Evolutionary conservation across 2,888 invertebrate genomes (phyloP).

Genomic region (Harmothoe impar): DNA sequence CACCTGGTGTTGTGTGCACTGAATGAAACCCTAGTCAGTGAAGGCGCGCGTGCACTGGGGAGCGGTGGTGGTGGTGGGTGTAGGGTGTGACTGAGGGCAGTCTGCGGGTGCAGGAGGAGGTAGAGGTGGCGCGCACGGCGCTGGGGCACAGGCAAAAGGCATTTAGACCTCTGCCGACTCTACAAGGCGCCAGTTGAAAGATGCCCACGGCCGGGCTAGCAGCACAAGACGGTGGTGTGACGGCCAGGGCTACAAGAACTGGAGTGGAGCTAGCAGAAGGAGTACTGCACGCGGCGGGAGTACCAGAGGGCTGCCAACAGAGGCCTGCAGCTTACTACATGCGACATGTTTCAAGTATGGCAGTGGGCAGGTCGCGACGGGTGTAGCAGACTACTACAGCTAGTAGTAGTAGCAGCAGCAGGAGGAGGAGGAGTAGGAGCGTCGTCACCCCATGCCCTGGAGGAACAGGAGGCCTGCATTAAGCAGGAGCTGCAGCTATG

Average conservation of each 20-base stretch:
- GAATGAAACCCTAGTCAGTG: conserved; percentile 57
- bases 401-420: not conserved
- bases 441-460: not conserved
- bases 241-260: not conserved
- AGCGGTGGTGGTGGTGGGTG: conserved; percentile 13
- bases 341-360: not conserved
- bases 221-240: not conserved
- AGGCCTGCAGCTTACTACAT: not conserved
- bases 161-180: not conserved
- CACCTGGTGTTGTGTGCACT: conserved; percentile 27
- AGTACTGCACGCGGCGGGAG: not conserved
- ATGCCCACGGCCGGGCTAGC: not conserved
- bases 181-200: not conserved
- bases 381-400: not conserved
- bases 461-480: not conserved
- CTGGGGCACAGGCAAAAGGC: not conserved
- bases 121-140: not conserved
- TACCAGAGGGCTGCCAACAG: not conserved
- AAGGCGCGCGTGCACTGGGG: not conserved
- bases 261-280: not conserved
- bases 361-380: not conserved
- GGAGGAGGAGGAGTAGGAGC: not conserved
- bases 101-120: not conserved
- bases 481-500: not conserved
- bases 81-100: conserved; percentile 5